phyloP scores from a whole-genome alignment of 2,113 vertebrate genomes.

The Alosa alosa region DNA sequence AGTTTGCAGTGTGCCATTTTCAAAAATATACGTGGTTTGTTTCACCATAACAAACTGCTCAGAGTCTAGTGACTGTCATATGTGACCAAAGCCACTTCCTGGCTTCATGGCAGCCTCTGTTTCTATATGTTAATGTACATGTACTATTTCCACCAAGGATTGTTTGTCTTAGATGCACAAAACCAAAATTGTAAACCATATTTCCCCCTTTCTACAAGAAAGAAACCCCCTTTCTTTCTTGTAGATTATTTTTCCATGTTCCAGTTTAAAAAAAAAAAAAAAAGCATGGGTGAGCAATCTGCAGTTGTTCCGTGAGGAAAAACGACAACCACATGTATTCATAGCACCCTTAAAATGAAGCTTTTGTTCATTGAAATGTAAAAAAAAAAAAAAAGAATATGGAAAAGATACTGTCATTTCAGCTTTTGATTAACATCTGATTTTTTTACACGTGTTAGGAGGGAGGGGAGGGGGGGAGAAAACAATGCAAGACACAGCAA shows the following conservation, averaged over 20 bases:
- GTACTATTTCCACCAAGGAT: not conserved
- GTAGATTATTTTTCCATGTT: not conserved
- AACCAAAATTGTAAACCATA: not conserved
- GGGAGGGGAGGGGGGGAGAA: no score
- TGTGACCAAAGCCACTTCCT: not conserved
- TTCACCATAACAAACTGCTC: not conserved
- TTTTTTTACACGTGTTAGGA: not conserved
- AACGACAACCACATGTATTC: constrained; percentile 30
- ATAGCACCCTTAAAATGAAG: constrained; percentile 34
- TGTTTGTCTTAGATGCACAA: not conserved
- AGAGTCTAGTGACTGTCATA: not conserved
- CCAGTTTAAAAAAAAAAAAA: not conserved
- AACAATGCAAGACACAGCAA: not conserved
- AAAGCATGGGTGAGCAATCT: constrained; percentile 30
- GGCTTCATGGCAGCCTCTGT: not conserved
- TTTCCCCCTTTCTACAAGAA: no score
- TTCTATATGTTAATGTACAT: not conserved
- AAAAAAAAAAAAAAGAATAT: not conserved
- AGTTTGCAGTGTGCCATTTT: not conserved
- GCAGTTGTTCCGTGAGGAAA: constrained; percentile 48
- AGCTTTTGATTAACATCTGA: not conserved
- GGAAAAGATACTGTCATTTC: not conserved
- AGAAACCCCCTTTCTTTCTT: not conserved
- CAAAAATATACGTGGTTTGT: not conserved
- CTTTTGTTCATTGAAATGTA: constrained; percentile 14